phyloP scores from a whole-genome alignment of 2,797 vertebrate species.

The Lagodon rhomboides region DNA sequence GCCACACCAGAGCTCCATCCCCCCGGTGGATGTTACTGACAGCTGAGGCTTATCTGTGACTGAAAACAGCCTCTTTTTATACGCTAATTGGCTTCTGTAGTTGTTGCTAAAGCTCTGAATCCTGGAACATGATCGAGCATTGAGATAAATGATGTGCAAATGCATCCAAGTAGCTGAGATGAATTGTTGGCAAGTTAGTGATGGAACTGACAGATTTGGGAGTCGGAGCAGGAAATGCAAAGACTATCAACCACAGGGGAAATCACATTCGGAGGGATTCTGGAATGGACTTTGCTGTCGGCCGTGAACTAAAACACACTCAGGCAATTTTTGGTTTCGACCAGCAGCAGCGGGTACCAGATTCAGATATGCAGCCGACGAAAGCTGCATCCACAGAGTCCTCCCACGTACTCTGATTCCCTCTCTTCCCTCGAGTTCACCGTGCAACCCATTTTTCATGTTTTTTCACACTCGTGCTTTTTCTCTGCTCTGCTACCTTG shows the following conservation, averaged over 20 bases:
- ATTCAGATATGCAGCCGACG: not conserved
- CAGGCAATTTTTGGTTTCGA: conserved; percentile 47
- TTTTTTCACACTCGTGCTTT: conserved; percentile 1
- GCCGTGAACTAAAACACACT: conserved; percentile 38
- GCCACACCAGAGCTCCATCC: conserved; percentile 3
- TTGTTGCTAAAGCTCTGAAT: conserved; percentile 11
- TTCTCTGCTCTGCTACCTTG: not conserved
- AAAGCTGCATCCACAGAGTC: conserved; percentile 9
- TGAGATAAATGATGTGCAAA: conserved; percentile 28
- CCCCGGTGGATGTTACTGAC: conserved; percentile 22
- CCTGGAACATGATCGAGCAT: not conserved
- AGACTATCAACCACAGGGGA: conserved; percentile 19
- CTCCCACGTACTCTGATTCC: conserved; percentile 15
- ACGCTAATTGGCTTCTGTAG: conserved; percentile 23
- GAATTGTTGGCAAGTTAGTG: conserved; percentile 17
- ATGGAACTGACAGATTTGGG: conserved; percentile 4
- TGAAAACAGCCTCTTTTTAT: conserved; percentile 42
- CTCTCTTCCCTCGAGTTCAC: not conserved
- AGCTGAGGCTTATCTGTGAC: conserved; percentile 49
- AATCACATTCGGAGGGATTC: conserved; percentile 41
- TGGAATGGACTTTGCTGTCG: conserved; percentile 12
- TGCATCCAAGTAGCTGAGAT: conserved; percentile 5
- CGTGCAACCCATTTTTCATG: conserved; percentile 9
- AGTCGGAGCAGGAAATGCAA: not conserved
- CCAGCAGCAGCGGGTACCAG: conserved; percentile 27